These are phyloP conservation scores for Coptotermes formosanus DNA, from an alignment of 1,140 invertebrate species.

Conservation along the genomic window DNA sequence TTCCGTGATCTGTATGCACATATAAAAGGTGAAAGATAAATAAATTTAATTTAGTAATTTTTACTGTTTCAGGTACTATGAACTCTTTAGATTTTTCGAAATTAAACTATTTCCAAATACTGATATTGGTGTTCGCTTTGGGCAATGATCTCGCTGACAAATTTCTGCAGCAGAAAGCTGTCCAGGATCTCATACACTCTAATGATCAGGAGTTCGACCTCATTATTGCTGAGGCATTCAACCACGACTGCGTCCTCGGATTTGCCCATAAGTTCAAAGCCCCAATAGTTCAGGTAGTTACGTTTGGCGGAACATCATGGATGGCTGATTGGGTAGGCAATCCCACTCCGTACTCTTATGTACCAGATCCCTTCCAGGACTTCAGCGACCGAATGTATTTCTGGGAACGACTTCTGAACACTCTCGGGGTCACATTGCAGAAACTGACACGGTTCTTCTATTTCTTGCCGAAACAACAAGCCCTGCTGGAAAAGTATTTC, in stretches of 20 bases:
- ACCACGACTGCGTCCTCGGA: slow-evolving; percentile 34
- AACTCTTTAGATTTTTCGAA: too few species aligned
- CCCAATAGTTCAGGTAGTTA: not conserved
- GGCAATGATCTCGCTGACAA: not conserved
- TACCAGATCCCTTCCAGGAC: slow-evolving; percentile 37
- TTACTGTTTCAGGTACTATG: too few species aligned
- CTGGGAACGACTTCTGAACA: not conserved
- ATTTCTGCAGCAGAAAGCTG: not conserved
- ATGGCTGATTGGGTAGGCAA: slow-evolving; percentile 29
- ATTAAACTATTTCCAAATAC: too few species aligned
- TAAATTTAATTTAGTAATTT: too few species aligned
- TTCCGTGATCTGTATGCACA: too few species aligned
- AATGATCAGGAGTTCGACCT: slow-evolving; percentile 39
- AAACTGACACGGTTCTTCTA: not conserved
- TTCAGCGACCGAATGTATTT: slow-evolving; percentile 36
- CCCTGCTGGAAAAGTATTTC: slow-evolving; percentile 23
- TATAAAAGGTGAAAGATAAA: too few species aligned
- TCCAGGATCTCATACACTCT: slow-evolving; percentile 27
- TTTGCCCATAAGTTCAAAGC: slow-evolving; percentile 27
- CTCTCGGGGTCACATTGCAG: slow-evolving; percentile 29
- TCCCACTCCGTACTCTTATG: slow-evolving; percentile 37
- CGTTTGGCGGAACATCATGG: not conserved
- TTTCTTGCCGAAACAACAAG: slow-evolving; percentile 11
- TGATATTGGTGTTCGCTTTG: not conserved
- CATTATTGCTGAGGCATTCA: slow-evolving; percentile 41